Base-by-base conservation (phyloP, 1,140 invertebrate species). In the Papilio helenus region DNA sequence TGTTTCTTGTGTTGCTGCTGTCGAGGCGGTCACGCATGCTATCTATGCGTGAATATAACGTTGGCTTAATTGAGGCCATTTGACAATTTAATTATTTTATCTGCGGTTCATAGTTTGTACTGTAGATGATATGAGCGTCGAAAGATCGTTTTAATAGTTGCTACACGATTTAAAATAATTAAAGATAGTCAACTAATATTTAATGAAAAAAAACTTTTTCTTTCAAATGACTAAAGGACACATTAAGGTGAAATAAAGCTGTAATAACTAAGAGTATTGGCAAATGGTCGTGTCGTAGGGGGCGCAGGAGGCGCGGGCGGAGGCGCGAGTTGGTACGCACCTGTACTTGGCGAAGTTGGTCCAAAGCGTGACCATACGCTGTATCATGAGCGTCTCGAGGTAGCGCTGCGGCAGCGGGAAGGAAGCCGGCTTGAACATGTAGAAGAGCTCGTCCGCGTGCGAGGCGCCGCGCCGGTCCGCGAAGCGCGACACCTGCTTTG, bases 271-370 rank as follows among this genome's bases (percentile, higher is more conserved):
- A 2, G 34, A 34, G 34, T 4, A 34, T 4, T 34, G 3, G 34
- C 34, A 34, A 10, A 46, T 42, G 44, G 10, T 2, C 1, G 44
- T 46, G 14, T n/a, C n/a, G n/a, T n/a, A n/a, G n/a, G n/a, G n/a
- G n/a, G n/a, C n/a, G n/a, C n/a, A n/a, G n/a, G n/a, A n/a, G n/a
- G 1, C 44, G 44, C 44, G 44, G 44, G 12, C 44, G 44, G 9
- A 14, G 44, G 10, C 44, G 44, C 44, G 44, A 12, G 14, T 29
- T 39, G 34, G 77, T 76, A 83, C 86, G 82, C 83, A 93, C 93
- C 87, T 84, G 80, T 90, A 93, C 79, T 93, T 93, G 12, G 93
- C 93, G 76, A 94, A 94, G 79, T 94, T 94, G 0, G 92, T 94
- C 93, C 93, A 94, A 39, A 94, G 76, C 0, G 88, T 89, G 1